Base-by-base conservation (phyloP, 2,888 invertebrate genomes). In the Acronicta leporina region DNA sequence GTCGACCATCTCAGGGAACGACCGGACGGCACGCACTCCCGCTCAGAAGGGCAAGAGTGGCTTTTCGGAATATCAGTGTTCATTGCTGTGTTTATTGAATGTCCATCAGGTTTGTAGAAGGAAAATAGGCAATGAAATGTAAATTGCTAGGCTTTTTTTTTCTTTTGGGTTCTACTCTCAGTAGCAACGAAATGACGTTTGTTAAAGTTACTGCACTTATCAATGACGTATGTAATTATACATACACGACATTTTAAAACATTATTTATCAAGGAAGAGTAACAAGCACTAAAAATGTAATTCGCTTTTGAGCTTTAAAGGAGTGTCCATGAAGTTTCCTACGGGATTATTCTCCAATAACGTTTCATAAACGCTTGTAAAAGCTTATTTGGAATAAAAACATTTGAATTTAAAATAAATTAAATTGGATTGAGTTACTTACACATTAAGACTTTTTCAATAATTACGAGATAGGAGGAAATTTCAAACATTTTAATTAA, bases 1-100 rank as follows among this genome's bases (percentile, higher is more conserved):
- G 88, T 93, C 88, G 65, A 63, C 68, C 65, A 65, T 63, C 67
- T 70, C 69, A 73, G 69, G 45, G 73, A 79, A 76, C 68, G 80
- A 46, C 62, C 73, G 68, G 51, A 20, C 43, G 61, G 70, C 79
- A 77, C 73, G 77, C 80, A 79, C 72, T 52, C 40, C 52, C 30
- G 48, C 45, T 33, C 56, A 35, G 16, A 46, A 7, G 25, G 10
- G 11, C 15, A 9, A 27, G 42, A n/a, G 15, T 25, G 27, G 25
- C 46, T 20, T 52, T 58, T 64, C 44, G 49, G 61, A 60, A 49
- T 35, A 64, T 47, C 57, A n/a, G 9, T 42, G 25, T 67, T 43
- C 76, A 78, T 55, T 62, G 63, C 43, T 9, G 43, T 47, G 35
- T 48, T 63, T 47, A 16, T 56, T 16, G 1, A n/a, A 16, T 14